These are phyloP conservation scores for Pristionchus fissidentatus DNA, from an alignment of 2,888 invertebrate genomes.

Conservation along the genomic window DNA sequence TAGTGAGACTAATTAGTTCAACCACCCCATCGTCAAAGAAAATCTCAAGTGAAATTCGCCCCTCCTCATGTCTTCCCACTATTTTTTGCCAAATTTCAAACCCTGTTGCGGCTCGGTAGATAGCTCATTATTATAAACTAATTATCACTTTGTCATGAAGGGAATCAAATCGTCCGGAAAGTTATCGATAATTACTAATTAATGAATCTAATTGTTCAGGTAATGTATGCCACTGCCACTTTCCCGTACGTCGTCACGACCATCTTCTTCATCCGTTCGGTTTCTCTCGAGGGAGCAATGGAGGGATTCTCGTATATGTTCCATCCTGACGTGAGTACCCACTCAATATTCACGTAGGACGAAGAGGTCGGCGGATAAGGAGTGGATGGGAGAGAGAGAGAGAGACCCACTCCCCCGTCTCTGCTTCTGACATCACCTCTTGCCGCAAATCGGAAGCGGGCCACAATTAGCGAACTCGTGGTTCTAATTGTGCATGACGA, in stretches of 20 bases:
- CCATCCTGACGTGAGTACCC: constrained; percentile 85
- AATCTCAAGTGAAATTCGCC: too few species aligned
- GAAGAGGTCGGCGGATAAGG: constrained; percentile 29
- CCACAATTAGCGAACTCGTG: constrained; percentile 6
- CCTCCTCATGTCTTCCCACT: too few species aligned
- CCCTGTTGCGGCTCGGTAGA: too few species aligned
- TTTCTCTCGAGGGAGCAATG: constrained; percentile 88
- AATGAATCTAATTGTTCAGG: constrained; percentile 78
- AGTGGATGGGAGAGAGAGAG: not conserved
- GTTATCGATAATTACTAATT: too few species aligned
- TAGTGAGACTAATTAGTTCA: not conserved
- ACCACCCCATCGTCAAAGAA: too few species aligned
- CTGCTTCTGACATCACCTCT: not conserved
- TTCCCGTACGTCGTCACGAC: constrained; percentile 94
- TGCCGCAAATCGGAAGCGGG: constrained; percentile 2
- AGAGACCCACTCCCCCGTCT: not conserved
- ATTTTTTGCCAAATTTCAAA: too few species aligned
- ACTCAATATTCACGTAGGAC: constrained; percentile 3
- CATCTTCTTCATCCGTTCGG: constrained; percentile 92
- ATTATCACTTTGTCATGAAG: too few species aligned
- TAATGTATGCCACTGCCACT: constrained; percentile 94
- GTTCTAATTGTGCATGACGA: not conserved
- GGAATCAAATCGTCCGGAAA: too few species aligned
- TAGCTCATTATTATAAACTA: too few species aligned
- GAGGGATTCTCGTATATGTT: constrained; percentile 92